These are phyloP conservation scores for Ictalurus furcatus DNA, from an alignment of 2,113 vertebrate species.

Conservation along the genomic window DNA sequence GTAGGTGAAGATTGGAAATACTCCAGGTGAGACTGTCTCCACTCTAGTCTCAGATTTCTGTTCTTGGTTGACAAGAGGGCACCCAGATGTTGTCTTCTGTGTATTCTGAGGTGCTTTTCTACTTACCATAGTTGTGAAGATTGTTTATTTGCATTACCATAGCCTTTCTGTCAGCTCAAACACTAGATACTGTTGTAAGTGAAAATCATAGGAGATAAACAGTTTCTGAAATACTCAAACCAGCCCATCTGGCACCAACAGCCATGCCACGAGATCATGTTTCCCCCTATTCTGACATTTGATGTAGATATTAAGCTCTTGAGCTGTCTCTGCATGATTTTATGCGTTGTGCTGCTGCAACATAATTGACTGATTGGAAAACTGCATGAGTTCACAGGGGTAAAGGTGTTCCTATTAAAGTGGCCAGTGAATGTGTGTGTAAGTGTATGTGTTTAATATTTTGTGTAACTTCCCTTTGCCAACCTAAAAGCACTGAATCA, in stretches of 20 bases:
- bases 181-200: not conserved
- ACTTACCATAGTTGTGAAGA: not conserved
- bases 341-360: not conserved
- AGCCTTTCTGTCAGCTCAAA: not conserved
- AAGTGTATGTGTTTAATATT: not conserved
- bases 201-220: not conserved
- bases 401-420: not conserved
- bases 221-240: not conserved
- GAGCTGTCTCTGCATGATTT: not conserved
- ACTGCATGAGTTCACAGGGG: not conserved
- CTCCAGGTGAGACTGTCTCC: not conserved
- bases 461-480: not conserved
- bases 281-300: not conserved
- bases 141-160: not conserved
- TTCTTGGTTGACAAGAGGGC: not conserved
- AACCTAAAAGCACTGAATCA: not conserved
- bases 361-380: not conserved
- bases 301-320: not conserved
- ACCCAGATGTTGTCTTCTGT: not conserved
- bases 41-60: not conserved
- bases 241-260: not conserved
- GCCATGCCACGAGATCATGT: not conserved
- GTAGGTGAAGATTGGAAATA: not conserved
- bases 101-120: not conserved
- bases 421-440: not conserved